Evolutionary conservation across 2,113 vertebrate genomes (phyloP), one percentile per base, ranked within the genome.

Genomic region (Percopsis transmontana): DNA sequence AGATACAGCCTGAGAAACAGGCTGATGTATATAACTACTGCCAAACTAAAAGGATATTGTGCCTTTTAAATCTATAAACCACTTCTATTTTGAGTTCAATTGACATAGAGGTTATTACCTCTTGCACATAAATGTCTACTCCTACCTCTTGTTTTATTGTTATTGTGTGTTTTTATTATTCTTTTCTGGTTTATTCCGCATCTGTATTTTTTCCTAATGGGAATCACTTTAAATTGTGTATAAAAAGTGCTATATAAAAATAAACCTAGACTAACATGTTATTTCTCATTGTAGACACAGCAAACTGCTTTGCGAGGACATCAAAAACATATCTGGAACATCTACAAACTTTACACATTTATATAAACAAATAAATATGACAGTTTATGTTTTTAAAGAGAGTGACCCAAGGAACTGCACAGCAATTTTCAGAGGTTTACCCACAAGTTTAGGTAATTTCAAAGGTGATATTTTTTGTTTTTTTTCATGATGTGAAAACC

Each of bases 391-490:
- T 47, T 44, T 81, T 42, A 88, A 87, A 58, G 61, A 62, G 50
- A 56, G 39, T 0, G 5, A 74, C 10, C 58, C 44, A 11, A 15
- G 9, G 33, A 77, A 73, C 1, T 92, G 91, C 67, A 76, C 80
- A 9, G 60, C 84, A 1, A 14, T 51, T 27, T 91, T 93, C 70
- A 72, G 1, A 2, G 88, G 54, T 14, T 40, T 18, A 2, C 73
- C 80, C 3, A 5, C 1, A 2, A 6, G 18, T 3, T 33, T 90
- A 40, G 4, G 91, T 92, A 69, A 70, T 86, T 74, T 15, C 16
- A 2, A 3, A 47, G 4, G 9, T 20, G 3, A 40, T 21, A 53
- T 23, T 21, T 55, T 44, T 38, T 24, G 1, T 45, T 21, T 21
- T 2, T 24, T 19, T 16, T 16, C 21, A 7, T 41, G 1, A 47